Conservation (phyloP, 2,797 vertebrate genomes). For the Anomalospiza imberbis region DNA sequence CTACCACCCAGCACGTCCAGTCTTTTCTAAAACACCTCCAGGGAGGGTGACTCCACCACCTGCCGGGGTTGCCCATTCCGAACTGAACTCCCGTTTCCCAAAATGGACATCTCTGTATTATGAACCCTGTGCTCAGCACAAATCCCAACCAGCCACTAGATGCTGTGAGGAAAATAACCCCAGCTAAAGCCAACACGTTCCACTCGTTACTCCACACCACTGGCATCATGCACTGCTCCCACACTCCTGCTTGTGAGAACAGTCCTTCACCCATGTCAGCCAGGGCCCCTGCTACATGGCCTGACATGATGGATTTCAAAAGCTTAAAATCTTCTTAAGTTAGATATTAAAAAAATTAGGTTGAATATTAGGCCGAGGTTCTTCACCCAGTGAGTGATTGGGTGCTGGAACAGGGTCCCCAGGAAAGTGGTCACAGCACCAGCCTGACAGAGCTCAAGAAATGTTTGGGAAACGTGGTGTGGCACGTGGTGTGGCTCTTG, state of each 20-base stretch:
- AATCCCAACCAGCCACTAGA: not conserved
- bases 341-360: not conserved
- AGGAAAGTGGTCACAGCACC: not conserved
- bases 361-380: not conserved
- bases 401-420: no score
- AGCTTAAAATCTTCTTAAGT: not conserved
- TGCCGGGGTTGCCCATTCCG: not conserved
- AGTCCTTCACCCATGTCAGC: not conserved
- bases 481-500: rapidly evolving
- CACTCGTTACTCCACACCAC: rapidly evolving
- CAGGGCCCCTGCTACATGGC: not conserved
- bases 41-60: not conserved
- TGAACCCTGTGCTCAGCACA: not conserved
- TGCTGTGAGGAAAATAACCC: not conserved
- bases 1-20: rapidly evolving
- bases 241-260: not conserved
- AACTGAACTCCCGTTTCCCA: not conserved
- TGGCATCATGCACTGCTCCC: not conserved
- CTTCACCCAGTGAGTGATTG: not conserved
- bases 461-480: rapidly evolving
- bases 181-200: rapidly evolving
- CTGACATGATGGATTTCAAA: not conserved
- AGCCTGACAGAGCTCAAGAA: not conserved
- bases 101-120: not conserved
- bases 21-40: not conserved